Evolutionary conservation across 2,113 vertebrate species (phyloP).

Genomic region (Phyllostomus discolor): DNA sequence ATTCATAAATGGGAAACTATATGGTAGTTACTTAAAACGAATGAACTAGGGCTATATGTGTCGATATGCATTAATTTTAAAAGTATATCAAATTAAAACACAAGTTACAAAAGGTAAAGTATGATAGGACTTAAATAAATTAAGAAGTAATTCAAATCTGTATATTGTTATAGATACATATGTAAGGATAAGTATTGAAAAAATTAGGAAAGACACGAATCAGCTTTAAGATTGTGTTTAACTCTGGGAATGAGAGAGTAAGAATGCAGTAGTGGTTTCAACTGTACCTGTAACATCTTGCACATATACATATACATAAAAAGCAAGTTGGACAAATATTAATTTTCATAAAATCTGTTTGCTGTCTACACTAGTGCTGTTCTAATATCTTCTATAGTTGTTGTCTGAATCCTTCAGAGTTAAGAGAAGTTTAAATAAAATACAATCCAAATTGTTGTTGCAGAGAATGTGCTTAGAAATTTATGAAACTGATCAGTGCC

Average conservation of each 20-base stretch:
- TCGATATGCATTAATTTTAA: neutral
- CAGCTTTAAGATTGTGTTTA: neutral
- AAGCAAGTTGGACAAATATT: neutral
- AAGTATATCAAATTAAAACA: neutral
- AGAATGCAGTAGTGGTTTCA: neutral
- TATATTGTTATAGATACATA: neutral
- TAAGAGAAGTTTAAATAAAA: slow-evolving; percentile 11
- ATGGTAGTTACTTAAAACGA: neutral
- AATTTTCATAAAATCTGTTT: neutral
- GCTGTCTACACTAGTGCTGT: neutral
- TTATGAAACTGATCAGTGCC: neutral
- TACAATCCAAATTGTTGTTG: neutral
- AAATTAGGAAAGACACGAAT: neutral
- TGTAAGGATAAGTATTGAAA: neutral
- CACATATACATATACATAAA: no score
- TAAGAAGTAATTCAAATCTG: neutral
- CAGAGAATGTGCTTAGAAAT: neutral
- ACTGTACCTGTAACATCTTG: neutral
- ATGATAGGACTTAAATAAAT: neutral
- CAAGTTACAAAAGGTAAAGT: neutral
- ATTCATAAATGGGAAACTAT: neutral
- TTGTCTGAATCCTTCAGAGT: neutral
- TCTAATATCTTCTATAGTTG: neutral
- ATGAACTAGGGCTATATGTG: neutral
- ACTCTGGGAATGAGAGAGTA: neutral